These are phyloP conservation scores for Omphaloscelis lunosa DNA, from an alignment of 2,888 invertebrate species.

Conservation along the genomic window DNA sequence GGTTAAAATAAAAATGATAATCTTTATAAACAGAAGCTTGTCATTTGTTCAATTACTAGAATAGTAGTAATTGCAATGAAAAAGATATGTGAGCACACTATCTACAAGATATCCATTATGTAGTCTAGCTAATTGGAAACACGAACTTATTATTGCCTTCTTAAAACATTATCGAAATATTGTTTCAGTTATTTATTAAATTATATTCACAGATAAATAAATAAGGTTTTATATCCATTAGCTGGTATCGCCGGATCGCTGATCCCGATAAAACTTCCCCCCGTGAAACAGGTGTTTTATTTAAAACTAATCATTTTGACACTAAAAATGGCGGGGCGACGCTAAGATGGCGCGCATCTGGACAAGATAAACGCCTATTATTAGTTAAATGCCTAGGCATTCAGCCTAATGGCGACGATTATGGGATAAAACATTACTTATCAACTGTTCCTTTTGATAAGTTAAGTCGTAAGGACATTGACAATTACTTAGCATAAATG, in stretches of 20 bases:
- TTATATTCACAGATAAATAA: conserved; percentile 30
- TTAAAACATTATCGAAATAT: conserved; percentile 32
- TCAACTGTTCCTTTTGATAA: conserved; percentile 49
- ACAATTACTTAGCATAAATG: conserved; percentile 44
- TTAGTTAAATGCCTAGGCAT: conserved; percentile 61
- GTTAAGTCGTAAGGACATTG: conserved; percentile 37
- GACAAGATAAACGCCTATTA: conserved; percentile 57
- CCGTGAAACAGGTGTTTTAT: conserved; percentile 57
- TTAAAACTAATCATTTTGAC: conserved; percentile 60
- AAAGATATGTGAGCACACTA: conserved; percentile 1
- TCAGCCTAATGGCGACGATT: conserved; percentile 60
- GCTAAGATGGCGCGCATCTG: conserved; percentile 54
- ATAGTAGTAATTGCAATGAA: conserved; percentile 23
- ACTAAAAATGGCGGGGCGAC: conserved; percentile 42
- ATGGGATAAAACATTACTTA: conserved; percentile 49
- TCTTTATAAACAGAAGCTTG: neutral
- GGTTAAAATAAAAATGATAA: neutral
- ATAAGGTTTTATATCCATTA: conserved; percentile 50
- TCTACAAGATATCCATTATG: conserved; percentile 21
- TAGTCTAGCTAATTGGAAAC: conserved; percentile 39
- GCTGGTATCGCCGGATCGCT: conserved; percentile 19
- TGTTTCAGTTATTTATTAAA: conserved; percentile 26
- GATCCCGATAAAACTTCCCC: conserved; percentile 40
- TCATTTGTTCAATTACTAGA: conserved; percentile 3
- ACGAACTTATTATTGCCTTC: conserved; percentile 2